These are phyloP conservation scores for Siniperca scherzeri DNA, from an alignment of 2,797 vertebrate genomes.

Conservation along the genomic window DNA sequence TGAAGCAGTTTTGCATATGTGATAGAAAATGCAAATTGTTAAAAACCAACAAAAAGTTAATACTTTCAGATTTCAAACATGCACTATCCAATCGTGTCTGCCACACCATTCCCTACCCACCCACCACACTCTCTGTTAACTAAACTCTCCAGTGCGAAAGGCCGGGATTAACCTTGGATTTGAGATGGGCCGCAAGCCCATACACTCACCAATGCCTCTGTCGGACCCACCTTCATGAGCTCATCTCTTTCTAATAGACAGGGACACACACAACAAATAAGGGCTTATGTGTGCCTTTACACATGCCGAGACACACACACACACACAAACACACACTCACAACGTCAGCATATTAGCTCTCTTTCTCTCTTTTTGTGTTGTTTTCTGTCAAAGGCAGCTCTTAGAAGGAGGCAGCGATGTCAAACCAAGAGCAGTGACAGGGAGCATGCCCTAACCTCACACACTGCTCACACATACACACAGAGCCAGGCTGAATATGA, in stretches of 20 bases:
- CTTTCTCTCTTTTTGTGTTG: conserved; percentile 58
- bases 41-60: not conserved
- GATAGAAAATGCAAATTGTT: conserved; percentile 12
- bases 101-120: conserved; percentile 52
- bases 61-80: conserved; percentile 30
- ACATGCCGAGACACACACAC: conserved; percentile 19
- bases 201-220: conserved; percentile 64
- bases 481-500: conserved; percentile 33
- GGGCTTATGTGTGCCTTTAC: conserved; percentile 38
- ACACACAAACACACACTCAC: conserved; percentile 27
- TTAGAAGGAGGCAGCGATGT: conserved; percentile 45
- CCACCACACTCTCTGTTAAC: conserved; percentile 62
- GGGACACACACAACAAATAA: conserved; percentile 51
- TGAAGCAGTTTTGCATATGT: not conserved
- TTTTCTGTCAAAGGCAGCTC: conserved; percentile 67
- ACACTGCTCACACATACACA: conserved; percentile 23
- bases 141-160: conserved; percentile 66
- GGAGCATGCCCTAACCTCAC: conserved; percentile 69
- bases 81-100: not conserved
- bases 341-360: conserved; percentile 48
- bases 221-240: conserved; percentile 76
- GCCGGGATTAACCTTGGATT: conserved; percentile 80
- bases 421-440: conserved; percentile 50
- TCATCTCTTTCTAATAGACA: conserved; percentile 66
- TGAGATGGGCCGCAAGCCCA: conserved; percentile 56